These are phyloP conservation scores for Oscheius onirici DNA, from an alignment of 2,888 invertebrate genomes.

Conservation along the genomic window DNA sequence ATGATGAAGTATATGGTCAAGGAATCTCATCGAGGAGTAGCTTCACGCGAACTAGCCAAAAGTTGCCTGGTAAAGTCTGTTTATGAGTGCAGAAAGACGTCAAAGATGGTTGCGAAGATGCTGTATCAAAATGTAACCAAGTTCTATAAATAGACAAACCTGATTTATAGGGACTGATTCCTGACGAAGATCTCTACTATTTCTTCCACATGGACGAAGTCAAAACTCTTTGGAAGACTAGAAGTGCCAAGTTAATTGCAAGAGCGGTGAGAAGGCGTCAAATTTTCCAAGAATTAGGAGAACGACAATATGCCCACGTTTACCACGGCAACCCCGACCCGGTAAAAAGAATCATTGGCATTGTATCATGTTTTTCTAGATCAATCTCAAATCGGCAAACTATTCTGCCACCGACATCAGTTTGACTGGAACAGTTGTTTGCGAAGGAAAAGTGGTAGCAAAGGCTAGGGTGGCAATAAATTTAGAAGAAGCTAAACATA, in stretches of 20 bases:
- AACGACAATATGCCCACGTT: constrained; percentile 79
- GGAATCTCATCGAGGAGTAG: constrained; percentile 72
- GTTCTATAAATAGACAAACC: neutral
- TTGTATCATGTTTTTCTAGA: neutral
- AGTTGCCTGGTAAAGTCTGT: constrained; percentile 51
- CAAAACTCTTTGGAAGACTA: constrained; percentile 51
- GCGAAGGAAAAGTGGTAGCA: constrained; percentile 79
- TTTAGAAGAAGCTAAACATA: constrained; percentile 78
- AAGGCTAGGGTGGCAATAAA: constrained; percentile 81
- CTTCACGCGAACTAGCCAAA: constrained; percentile 72
- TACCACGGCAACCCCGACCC: constrained; percentile 74
- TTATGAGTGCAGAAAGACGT: constrained; percentile 39
- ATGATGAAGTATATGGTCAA: constrained; percentile 71
- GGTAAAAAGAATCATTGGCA: constrained; percentile 51
- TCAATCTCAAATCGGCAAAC: neutral
- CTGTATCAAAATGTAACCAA: constrained; percentile 39
- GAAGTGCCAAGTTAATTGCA: constrained; percentile 49
- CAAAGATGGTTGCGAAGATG: constrained; percentile 44
- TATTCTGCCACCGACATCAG: neutral
- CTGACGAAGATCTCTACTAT: constrained; percentile 72
- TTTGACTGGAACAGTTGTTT: constrained; percentile 80
- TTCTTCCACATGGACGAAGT: constrained; percentile 73
- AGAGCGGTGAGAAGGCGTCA: constrained; percentile 79
- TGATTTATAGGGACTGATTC: constrained; percentile 71
- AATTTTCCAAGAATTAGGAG: constrained; percentile 77